A percentile compares a stretch with the other conserved stretches of the same genome.
Evolutionary conservation across 2,113 vertebrate genomes (phyloP).

Genomic region (Anoura caudifer): DNA sequence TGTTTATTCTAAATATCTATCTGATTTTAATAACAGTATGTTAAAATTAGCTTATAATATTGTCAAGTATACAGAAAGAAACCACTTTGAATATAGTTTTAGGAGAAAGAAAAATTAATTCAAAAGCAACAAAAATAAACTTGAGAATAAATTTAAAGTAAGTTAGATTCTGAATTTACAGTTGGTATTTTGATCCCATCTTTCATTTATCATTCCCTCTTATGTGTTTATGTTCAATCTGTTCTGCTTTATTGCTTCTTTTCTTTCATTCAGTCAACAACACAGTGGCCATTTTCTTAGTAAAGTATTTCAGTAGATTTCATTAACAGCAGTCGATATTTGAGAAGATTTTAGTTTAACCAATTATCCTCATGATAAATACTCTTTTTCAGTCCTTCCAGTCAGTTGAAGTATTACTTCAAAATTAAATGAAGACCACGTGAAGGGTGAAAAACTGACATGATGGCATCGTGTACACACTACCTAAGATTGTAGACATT

Average conservation of each 20-base stretch:
- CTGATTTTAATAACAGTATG: background rate
- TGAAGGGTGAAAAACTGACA: background rate
- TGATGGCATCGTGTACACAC: background rate
- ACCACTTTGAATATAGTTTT: background rate
- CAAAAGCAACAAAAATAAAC: background rate
- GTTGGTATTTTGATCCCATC: background rate
- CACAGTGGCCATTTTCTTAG: background rate
- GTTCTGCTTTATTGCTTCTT: background rate
- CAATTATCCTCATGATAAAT: background rate
- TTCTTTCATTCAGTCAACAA: background rate
- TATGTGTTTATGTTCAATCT: background rate
- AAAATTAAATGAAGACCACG: background rate
- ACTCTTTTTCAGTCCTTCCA: background rate
- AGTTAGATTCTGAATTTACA: background rate
- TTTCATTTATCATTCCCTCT: background rate
- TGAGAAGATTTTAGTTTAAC: background rate
- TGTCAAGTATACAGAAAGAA: background rate
- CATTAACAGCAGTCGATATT: background rate
- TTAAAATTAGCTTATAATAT: background rate
- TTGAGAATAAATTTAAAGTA: background rate
- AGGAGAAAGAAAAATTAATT: background rate
- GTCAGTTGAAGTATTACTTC: background rate
- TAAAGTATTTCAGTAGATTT: background rate
- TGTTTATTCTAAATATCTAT: background rate
- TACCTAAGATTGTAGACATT: background rate